These are phyloP conservation scores for Lepilemur ruficaudatus DNA, from an alignment of 2,797 vertebrate genomes.

Conservation along the genomic window DNA sequence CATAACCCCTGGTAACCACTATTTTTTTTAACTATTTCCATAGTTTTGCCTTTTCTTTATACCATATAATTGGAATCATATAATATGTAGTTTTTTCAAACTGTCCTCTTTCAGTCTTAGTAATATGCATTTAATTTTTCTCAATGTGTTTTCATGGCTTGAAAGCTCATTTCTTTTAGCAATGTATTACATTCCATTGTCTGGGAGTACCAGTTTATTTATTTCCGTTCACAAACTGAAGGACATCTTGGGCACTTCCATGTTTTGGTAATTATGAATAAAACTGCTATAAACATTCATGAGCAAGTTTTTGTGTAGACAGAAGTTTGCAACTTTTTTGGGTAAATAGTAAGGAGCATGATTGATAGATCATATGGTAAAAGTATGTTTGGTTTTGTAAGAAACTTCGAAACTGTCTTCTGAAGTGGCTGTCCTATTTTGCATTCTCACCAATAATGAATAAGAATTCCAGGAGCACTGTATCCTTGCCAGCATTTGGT, in stretches of 20 bases:
- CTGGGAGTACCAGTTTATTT: background rate
- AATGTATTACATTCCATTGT: background rate
- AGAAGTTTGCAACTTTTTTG: background rate
- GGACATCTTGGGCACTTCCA: background rate
- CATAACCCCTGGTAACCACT: background rate
- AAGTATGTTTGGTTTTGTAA: background rate
- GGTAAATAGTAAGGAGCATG: background rate
- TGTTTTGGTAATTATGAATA: background rate
- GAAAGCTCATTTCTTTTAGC: background rate
- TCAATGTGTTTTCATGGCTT: background rate
- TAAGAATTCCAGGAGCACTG: background rate
- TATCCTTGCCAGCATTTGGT: background rate
- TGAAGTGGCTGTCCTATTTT: background rate
- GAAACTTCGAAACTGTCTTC: background rate
- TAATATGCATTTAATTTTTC: background rate
- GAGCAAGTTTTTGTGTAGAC: background rate
- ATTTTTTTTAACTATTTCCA: background rate
- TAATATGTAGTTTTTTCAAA: too few relatives aligned
- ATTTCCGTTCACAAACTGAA: background rate
- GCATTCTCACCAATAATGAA: background rate
- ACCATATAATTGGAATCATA: background rate
- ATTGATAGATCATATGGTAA: background rate
- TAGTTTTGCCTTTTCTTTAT: background rate
- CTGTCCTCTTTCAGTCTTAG: background rate
- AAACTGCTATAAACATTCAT: background rate